These are phyloP conservation scores for Lithosia quadra DNA, from an alignment of 2,888 invertebrate species.

Conservation along the genomic window DNA sequence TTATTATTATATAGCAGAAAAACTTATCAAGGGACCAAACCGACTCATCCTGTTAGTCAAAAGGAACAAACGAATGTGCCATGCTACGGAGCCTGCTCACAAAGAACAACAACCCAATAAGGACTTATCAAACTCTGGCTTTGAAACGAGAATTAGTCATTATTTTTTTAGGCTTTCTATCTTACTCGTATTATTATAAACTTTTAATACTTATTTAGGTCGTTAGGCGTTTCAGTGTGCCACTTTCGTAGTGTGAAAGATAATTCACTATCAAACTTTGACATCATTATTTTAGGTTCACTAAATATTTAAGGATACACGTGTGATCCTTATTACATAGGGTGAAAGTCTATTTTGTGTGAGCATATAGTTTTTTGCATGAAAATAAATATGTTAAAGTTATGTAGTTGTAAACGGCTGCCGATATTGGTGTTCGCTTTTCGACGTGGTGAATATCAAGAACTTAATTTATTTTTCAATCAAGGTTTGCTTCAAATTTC, in stretches of 20 bases:
- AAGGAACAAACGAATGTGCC: no score
- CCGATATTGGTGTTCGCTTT: conserved; percentile 41
- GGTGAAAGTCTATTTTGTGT: conserved; percentile 12
- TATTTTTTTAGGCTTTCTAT: background rate
- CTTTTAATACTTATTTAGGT: conserved; percentile 46
- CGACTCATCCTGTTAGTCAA: no score
- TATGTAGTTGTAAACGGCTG: conserved; percentile 9
- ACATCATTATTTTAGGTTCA: conserved; percentile 37
- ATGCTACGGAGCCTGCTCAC: no score
- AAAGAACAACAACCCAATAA: background rate
- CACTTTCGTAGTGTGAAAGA: conserved; percentile 42
- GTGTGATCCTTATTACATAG: background rate
- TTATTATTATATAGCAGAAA: no score
- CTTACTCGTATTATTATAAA: conserved; percentile 30
- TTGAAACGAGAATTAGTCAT: no score
- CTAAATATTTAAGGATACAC: conserved; percentile 13
- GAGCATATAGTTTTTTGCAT: background rate
- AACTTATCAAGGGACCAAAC: no score
- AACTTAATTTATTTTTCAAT: conserved; percentile 47
- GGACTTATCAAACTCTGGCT: no score
- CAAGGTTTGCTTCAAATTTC: conserved; percentile 17
- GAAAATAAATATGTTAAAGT: background rate
- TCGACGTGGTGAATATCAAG: conserved; percentile 43
- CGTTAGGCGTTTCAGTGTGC: conserved; percentile 11
- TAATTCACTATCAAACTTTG: conserved; percentile 47